Base-by-base conservation (phyloP, 1,140 invertebrate genomes). In the Cyrtorhinus lividipennis region DNA sequence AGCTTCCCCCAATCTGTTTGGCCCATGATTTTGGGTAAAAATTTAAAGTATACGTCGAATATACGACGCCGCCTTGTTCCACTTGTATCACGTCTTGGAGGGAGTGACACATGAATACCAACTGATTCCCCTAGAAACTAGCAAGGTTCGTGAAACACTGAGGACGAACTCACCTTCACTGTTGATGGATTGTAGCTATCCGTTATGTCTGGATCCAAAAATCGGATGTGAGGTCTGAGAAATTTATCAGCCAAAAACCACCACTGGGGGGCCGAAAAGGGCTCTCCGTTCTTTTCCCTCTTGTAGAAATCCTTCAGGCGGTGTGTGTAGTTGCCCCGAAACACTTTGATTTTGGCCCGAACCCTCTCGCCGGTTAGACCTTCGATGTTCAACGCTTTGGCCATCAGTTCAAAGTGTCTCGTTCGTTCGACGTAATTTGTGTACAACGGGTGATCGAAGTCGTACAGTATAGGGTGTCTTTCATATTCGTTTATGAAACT, bases 381-480 rank as follows among this genome's bases (percentile, higher is more conserved):
- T 8, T 53, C 48, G 20, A 53, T 53, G 5, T 53, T 53, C 20
- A 53, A 53, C 5, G 48, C 8, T 5, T 20, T 10, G 3, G 48
- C 8, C 5, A 53, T 53, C 5, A 20, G 10, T 3, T 5, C 20
- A 20, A 53, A 53, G 3, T 20, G 8, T 20, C 20, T 8, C 8
- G 48, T 53, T 22, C 48, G 10, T 53, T 53, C 48, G 48, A 53
- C 48, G 48, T 53, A 53, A 53, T 53, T 53, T 5, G 48, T 53
- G 48, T 53, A 53, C 20, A 53, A 20, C 48, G 48, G 48, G 18
- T 53, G 48, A 20, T 53, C 48, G 48, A 53, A 53, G 18, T 53
- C 48, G 20, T 53, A 53, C 5, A 53, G 48, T 20, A 53, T 53
- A 12, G 8, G 48, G 48, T 53, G 48, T 53, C 20, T 53, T 53